phyloP scores from a whole-genome alignment of 2,797 vertebrate species.

The Novumbra hubbsi region DNA sequence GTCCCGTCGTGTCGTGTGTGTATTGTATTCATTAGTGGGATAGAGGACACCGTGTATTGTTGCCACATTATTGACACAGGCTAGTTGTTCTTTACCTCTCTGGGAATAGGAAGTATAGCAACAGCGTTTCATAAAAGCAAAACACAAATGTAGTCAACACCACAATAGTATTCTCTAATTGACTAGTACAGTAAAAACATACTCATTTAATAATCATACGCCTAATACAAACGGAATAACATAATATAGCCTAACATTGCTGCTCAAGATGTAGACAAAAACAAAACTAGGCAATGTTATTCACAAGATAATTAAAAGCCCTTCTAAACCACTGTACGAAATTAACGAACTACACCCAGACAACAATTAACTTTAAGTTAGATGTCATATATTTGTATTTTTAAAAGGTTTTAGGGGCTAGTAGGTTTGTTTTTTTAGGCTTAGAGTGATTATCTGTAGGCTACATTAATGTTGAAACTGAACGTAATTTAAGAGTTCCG shows the following conservation, averaged over 20 bases:
- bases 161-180: neutral
- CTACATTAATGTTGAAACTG: neutral
- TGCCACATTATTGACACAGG: constrained; percentile 11
- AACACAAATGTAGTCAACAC: neutral
- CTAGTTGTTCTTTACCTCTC: neutral
- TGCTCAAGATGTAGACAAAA: neutral
- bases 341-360: neutral
- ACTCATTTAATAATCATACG: neutral
- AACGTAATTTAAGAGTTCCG: neutral
- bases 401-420: neutral
- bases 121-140: neutral
- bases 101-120: neutral
- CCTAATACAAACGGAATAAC: neutral
- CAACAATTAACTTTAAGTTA: too few relatives aligned
- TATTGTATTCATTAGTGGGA: constrained; percentile 63
- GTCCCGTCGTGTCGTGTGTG: constrained; percentile 66
- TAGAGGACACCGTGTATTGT: constrained; percentile 6
- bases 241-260: neutral
- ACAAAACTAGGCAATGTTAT: neutral
- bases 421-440: neutral
- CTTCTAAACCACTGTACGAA: neutral
- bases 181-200: neutral
- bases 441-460: neutral
- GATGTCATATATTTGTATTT: too few relatives aligned
- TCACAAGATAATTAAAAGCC: neutral